Evolutionary conservation across 1,140 invertebrate species (phyloP).

Genomic region (Stegodyphus mimosarum): DNA sequence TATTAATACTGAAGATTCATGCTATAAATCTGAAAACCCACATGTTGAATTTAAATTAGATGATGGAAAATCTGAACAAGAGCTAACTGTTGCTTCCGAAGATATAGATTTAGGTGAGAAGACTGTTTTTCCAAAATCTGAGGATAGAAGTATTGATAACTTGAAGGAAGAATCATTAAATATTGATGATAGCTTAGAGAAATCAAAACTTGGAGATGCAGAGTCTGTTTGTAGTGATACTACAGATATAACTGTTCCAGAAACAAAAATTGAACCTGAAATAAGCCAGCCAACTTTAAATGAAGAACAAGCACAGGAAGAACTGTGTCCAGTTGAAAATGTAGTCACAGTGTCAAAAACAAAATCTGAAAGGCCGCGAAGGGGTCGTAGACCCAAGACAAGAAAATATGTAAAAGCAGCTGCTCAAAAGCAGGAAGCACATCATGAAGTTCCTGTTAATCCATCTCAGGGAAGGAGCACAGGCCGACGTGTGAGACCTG

Average conservation of each 20-base stretch:
- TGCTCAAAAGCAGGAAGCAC: background rate
- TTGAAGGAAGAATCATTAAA: constrained; percentile 13
- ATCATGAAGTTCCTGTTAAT: constrained; percentile 32
- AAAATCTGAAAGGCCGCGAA: constrained; percentile 51
- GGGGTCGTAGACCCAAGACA: constrained; percentile 63
- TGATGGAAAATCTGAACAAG: background rate
- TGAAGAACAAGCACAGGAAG: constrained; percentile 31
- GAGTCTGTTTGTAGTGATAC: constrained; percentile 57
- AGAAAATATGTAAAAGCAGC: constrained; percentile 61
- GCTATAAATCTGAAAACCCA: background rate
- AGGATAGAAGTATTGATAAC: background rate
- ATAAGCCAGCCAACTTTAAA: constrained; percentile 1
- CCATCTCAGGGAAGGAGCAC: constrained; percentile 22
- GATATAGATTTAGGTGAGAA: background rate
- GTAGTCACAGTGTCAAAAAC: constrained; percentile 23
- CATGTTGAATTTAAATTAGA: background rate
- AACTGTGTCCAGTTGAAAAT: background rate
- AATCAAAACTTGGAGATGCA: constrained; percentile 38
- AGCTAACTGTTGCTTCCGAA: background rate
- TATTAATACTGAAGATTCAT: background rate
- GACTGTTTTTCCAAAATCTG: background rate
- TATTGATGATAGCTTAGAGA: constrained; percentile 39
- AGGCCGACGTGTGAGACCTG: constrained; percentile 21
- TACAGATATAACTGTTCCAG: constrained; percentile 56
- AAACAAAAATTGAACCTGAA: constrained; percentile 42